Evolutionary conservation across 1,140 invertebrate genomes (phyloP), one percentile per base, ranked within the genome.

Genomic region (Bombus superbus): DNA sequence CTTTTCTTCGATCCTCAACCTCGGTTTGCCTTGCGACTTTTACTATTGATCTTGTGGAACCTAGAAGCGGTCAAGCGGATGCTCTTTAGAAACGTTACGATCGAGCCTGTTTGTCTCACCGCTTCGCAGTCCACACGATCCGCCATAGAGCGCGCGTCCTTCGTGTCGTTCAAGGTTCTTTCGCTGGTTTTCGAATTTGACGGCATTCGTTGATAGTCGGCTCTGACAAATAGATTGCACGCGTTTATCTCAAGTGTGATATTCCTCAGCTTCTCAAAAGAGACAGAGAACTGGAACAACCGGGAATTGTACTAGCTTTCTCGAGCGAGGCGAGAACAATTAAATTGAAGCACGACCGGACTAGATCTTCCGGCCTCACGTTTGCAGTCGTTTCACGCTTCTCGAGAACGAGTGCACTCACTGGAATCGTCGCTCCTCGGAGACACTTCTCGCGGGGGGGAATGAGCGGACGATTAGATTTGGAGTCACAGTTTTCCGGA

Each of bases 391-490:
- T 57, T 76, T 25, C 76, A 44, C 59, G 76, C 3, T 78, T 64
- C 32, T n/a, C 28, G 40, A n/a, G 75, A n/a, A 64, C 57, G 59
- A 87, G 68, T 80, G 75, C 78, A 59, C 83, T 42, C 40, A 15
- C 40, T n/a, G 40, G 28, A 73, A 47, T 73, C 42, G 71, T 75
- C 44, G 47, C 53, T 74, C 71, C 71, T 74, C 53, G 53, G 71
- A 77, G 84, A 87, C 84, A 81, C 80, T 86, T 86, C 78, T 88
- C 88, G 86, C 76, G 74, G 71, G 66, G 66, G 82, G 62, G 84
- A 86, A 85, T 66, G 79, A 83, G 66, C 42, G 47, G 47, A 59
- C 84, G 84, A 90, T 90, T 84, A 89, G 82, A 90, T 90, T 81
- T 47, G 73, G 69, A 85, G 66, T 57, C 73, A 74, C 78, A 87